These are phyloP conservation scores for Equus przewalskii DNA, from an alignment of 2,113 vertebrate genomes.

Conservation along the genomic window DNA sequence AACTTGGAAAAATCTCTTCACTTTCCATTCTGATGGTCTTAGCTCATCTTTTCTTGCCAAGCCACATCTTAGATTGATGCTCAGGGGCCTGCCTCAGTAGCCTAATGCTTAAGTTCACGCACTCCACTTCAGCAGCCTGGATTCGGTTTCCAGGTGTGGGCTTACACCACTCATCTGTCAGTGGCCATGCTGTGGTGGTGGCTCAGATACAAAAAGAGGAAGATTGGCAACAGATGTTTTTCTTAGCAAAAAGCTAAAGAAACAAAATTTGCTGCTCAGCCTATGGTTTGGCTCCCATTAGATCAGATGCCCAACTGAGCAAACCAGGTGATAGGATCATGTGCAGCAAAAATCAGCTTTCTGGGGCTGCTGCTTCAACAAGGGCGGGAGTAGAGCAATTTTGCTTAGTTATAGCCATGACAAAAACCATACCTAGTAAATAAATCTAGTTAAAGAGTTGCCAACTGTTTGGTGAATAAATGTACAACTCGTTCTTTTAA, in stretches of 20 bases:
- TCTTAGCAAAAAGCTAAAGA: no score
- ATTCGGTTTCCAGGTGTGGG: no score
- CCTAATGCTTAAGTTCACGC: no score
- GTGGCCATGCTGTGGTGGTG: no score
- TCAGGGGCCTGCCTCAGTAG: no score
- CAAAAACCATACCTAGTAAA: background rate
- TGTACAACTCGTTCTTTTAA: background rate
- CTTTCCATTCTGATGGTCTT: background rate
- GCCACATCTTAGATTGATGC: background rate
- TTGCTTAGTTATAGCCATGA: background rate
- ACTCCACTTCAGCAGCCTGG: no score
- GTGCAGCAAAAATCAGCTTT: background rate
- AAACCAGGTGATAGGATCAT: background rate
- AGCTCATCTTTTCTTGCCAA: conserved; percentile 37
- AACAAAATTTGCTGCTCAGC: background rate
- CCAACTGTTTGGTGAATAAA: conserved; percentile 2
- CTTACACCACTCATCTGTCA: no score
- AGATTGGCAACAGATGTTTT: no score
- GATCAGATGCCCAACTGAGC: background rate
- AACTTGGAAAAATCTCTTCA: background rate
- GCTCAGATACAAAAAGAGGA: no score
- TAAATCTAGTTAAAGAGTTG: background rate
- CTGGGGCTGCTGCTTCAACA: background rate
- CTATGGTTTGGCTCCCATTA: background rate
- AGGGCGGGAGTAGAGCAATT: background rate